A percentile compares a stretch with the other conserved stretches of the same genome.
Evolutionary conservation across 2,797 vertebrate genomes (phyloP).

Genomic region (Chelidonichthys spinosus): DNA sequence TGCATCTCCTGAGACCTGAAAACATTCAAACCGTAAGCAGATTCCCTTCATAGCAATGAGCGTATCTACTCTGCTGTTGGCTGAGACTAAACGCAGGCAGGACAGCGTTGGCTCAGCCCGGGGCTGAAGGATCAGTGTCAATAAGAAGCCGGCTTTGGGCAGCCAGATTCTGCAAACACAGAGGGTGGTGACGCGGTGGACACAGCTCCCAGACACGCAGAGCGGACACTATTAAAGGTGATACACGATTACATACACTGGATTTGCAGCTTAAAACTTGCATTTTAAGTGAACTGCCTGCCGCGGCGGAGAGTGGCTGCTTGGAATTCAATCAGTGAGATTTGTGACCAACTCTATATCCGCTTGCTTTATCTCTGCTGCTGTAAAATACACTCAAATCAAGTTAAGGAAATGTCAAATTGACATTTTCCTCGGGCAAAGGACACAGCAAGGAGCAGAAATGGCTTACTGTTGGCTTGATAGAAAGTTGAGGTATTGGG

Average conservation of each 20-base stretch:
- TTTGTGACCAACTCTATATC: slow-evolving; percentile 50
- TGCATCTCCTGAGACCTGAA: slow-evolving; percentile 29
- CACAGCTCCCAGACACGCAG: background rate
- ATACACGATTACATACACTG: slow-evolving; percentile 23
- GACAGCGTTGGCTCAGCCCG: background rate
- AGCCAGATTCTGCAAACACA: slow-evolving; percentile 31
- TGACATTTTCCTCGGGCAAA: slow-evolving; percentile 31
- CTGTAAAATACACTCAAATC: slow-evolving; percentile 50
- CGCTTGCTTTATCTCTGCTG: slow-evolving; percentile 56
- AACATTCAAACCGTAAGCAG: slow-evolving; percentile 45
- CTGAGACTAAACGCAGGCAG: slow-evolving; percentile 41
- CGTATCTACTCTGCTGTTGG: slow-evolving; percentile 40
- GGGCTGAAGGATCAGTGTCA: slow-evolving; percentile 45
- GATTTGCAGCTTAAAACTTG: slow-evolving; percentile 46
- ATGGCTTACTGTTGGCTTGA: slow-evolving; percentile 21
- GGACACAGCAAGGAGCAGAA: slow-evolving; percentile 43
- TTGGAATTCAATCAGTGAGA: slow-evolving; percentile 64
- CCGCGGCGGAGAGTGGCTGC: slow-evolving; percentile 8
- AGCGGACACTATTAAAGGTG: slow-evolving; percentile 50
- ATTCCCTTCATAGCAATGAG: slow-evolving; percentile 39
- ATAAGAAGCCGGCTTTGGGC: slow-evolving; percentile 57
- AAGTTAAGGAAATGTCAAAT: slow-evolving; percentile 38
- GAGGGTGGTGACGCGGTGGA: slow-evolving; percentile 8
- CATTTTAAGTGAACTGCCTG: slow-evolving; percentile 38
- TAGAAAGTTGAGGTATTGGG: slow-evolving; percentile 12